Evolutionary conservation across 2,888 invertebrate species (phyloP), one percentile per base, ranked within the genome.

Genomic region (Sarcophaga rosellei): DNA sequence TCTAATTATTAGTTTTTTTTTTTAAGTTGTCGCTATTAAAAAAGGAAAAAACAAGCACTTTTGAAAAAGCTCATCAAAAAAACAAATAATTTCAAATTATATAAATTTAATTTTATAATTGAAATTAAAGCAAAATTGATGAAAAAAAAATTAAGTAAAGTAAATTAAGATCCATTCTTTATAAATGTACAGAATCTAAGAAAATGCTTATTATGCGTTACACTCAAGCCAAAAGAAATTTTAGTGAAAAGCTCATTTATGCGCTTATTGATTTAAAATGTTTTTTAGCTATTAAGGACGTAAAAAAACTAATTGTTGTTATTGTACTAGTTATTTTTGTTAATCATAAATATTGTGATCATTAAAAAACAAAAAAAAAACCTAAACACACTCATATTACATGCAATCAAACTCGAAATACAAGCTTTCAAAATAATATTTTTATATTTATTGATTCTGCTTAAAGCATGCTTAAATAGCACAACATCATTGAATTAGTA

Each of bases 221-320:
- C 35, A 8, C 21, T 61, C 17, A 21, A 8, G 11, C 35, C 35
- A 74, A 63, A 63, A 63, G 17, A 2, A 35, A 10, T 35, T 35
- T 35, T 47, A 44, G 17, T 15, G 15, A 57, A 66, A 53, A 35
- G n/a, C 25, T 70, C 23, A 35, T 17, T 65, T 59, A 45, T 25
- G 66, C 20, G n/a, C 53, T 77, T 77, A 44, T 81, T 81, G 65
- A 77, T 77, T 81, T 80, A 25, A 74, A 77, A 77, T 81, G 20
- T 63, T 76, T 80, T 78, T 77, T 81, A 81, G 76, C 35, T 77
- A 70, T 77, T 84, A 80, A 81, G 76, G 53, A 66, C 44, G 45
- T 65, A 76, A 85, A 15, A 15, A 17, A 53, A 73, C 73, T 69
- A 74, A 85, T 75, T 77, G 85, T 74, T 74, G 85, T 77, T 81